Conservation (phyloP, 1,140 invertebrate species). For the Nymphalis io region DNA sequence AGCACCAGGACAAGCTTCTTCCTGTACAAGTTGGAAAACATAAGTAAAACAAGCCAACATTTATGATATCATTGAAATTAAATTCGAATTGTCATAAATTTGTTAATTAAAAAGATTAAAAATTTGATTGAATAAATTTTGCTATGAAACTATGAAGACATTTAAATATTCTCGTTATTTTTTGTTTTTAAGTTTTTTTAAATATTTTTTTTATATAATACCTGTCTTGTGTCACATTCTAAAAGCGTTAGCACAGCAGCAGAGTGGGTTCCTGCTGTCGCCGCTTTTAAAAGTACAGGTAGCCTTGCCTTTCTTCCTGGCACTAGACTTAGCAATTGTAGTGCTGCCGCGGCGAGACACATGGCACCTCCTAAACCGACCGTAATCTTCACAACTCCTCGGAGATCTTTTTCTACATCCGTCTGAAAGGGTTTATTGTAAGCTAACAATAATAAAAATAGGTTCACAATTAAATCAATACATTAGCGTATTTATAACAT, state of each 20-base stretch:
- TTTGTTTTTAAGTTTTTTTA: no score
- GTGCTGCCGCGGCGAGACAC: constrained; percentile 61
- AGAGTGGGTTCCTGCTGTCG: constrained; percentile 62
- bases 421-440: constrained; percentile 48
- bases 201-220: not conserved
- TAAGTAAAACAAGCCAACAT: not conserved
- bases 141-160: no score
- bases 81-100: no score
- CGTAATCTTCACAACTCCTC: constrained; percentile 66
- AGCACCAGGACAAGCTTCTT: constrained; percentile 59
- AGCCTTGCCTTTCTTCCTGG: constrained; percentile 50
- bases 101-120: no score
- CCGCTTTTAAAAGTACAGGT: constrained; percentile 57
- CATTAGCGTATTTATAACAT: no score
- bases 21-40: constrained; percentile 33
- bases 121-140: no score
- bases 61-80: not conserved
- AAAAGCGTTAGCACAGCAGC: constrained; percentile 61
- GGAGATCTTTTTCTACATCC: constrained; percentile 65
- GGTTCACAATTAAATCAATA: no score
- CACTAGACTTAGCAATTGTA: constrained; percentile 58
- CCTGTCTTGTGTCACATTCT: constrained; percentile 72
- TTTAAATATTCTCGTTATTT: no score
- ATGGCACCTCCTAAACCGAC: constrained; percentile 64
- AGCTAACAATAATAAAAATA: no score